Evolutionary conservation across 2,113 vertebrate genomes (phyloP).

Genomic region (Circaetus cinerascens): DNA sequence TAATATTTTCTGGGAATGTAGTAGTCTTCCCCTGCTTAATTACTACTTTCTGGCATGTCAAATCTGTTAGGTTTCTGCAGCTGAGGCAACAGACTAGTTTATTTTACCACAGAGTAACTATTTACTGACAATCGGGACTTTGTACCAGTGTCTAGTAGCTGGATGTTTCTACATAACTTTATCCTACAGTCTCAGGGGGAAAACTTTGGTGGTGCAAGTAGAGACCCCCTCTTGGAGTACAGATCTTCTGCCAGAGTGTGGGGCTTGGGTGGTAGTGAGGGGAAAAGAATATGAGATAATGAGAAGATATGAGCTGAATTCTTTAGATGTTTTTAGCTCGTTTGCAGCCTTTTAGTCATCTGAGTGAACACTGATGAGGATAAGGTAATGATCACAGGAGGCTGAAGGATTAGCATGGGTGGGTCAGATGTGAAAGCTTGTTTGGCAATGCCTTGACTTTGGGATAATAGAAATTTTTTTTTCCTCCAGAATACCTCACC

Average conservation of each 20-base stretch:
- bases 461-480: not conserved
- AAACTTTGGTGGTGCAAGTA: not conserved
- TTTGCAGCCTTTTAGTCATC: not conserved
- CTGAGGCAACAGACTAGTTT: not conserved
- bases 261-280: not conserved
- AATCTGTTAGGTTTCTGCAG: not conserved
- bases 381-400: not conserved
- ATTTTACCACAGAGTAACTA: not conserved
- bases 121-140: not conserved
- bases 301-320: not conserved
- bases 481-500: not conserved
- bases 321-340: not conserved
- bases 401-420: not conserved
- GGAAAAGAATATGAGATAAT: not conserved
- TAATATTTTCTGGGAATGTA: not conserved
- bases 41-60: not conserved
- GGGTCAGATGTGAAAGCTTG: not conserved
- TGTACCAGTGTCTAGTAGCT: not conserved
- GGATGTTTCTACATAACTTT: not conserved
- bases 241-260: not conserved
- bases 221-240: not conserved
- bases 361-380: not conserved
- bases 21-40: not conserved
- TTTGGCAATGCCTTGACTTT: not conserved
- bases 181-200: fast-evolving